These are phyloP conservation scores for Drosophila pallidifrons DNA, from an alignment of 1,140 invertebrate genomes.

Conservation along the genomic window DNA sequence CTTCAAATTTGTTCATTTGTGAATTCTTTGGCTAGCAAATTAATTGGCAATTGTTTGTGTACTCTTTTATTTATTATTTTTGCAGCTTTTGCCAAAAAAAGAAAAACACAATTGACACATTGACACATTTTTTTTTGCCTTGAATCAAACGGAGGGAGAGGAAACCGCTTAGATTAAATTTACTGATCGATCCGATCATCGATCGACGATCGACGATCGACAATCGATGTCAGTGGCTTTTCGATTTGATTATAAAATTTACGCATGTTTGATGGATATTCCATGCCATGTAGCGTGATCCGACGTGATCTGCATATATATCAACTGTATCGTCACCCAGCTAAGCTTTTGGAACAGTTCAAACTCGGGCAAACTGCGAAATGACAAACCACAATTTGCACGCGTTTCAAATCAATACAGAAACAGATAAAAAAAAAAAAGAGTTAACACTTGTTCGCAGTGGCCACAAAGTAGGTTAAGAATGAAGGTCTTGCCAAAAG, in stretches of 20 bases:
- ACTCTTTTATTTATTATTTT: constrained; percentile 63
- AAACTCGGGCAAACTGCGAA: constrained; percentile 14
- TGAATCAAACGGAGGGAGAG: constrained; percentile 33
- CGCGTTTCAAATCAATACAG: constrained; percentile 15
- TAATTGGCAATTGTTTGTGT: constrained; percentile 54
- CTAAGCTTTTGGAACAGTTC: constrained; percentile 13
- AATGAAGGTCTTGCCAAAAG: constrained; percentile 9
- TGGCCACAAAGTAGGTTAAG: constrained; percentile 14
- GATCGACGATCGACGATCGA: constrained; percentile 34
- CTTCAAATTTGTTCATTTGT: constrained; percentile 8
- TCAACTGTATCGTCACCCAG: constrained; percentile 17
- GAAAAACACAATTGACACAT: constrained; percentile 71
- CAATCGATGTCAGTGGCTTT: constrained; percentile 51
- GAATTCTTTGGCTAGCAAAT: constrained; percentile 30
- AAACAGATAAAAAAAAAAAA: background rate
- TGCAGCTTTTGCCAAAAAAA: constrained; percentile 40
- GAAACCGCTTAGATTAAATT: constrained; percentile 13
- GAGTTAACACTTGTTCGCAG: background rate
- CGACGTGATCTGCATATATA: constrained; percentile 60
- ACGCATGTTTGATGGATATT: constrained; percentile 72
- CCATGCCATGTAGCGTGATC: constrained; percentile 29
- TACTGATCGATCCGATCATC: constrained; percentile 25
- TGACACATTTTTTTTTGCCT: constrained; percentile 80
- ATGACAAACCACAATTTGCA: background rate
- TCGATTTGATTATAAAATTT: constrained; percentile 79